These are phyloP conservation scores for Hermatobates lingyangjiaoensis DNA, from an alignment of 1,140 invertebrate species.

Conservation along the genomic window DNA sequence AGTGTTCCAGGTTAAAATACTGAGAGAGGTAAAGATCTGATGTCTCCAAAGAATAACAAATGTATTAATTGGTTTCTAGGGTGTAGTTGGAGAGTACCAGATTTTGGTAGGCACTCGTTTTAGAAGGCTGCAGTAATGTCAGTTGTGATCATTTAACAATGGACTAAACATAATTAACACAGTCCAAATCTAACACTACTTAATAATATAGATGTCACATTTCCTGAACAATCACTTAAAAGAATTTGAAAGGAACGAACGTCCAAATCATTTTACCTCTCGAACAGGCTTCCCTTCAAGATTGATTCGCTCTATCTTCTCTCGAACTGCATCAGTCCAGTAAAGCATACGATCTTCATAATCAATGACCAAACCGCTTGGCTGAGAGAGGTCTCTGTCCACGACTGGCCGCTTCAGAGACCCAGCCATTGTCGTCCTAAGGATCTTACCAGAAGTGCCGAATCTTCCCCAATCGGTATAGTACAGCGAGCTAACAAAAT, in stretches of 20 bases:
- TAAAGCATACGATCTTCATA: constrained; percentile 89
- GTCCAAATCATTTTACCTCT: constrained; percentile 27
- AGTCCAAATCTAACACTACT: too few relatives aligned
- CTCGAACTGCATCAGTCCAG: constrained; percentile 92
- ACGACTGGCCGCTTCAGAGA: constrained; percentile 78
- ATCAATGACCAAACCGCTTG: constrained; percentile 88
- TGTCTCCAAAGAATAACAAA: too few relatives aligned
- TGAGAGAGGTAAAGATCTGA: too few relatives aligned
- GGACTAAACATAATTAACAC: too few relatives aligned
- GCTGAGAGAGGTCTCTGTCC: constrained; percentile 78
- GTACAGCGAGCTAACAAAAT: constrained; percentile 42
- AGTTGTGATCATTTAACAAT: too few relatives aligned
- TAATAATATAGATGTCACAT: too few relatives aligned
- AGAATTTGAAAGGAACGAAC: neutral
- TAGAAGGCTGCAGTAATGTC: too few relatives aligned
- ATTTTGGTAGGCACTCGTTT: too few relatives aligned
- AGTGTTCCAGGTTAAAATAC: too few relatives aligned
- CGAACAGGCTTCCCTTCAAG: constrained; percentile 54
- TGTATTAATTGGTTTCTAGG: too few relatives aligned
- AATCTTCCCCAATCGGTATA: constrained; percentile 88
- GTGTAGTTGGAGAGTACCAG: too few relatives aligned
- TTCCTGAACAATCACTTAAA: constrained; percentile 1
- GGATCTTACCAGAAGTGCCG: constrained; percentile 84
- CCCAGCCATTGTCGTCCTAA: constrained; percentile 89
- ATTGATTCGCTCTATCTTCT: constrained; percentile 89